A percentile compares a stretch with the other conserved stretches of the same genome.
phyloP scores from a whole-genome alignment of 2,888 invertebrate species.

The Hypolimnas misippus region DNA sequence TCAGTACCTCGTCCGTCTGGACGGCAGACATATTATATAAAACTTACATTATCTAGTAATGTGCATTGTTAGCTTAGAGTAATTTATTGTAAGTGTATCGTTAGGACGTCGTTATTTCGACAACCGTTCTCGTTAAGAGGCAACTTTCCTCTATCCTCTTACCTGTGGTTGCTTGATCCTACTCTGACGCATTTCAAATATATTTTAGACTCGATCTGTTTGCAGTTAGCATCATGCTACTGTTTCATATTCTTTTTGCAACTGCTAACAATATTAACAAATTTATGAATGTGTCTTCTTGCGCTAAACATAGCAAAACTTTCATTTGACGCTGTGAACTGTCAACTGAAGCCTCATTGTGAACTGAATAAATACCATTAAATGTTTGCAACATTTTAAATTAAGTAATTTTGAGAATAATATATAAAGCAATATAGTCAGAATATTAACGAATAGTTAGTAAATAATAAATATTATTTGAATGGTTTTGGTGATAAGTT shows the following conservation, averaged over 20 bases:
- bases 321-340: not conserved
- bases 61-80: constrained; percentile 80
- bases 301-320: constrained; percentile 21
- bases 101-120: constrained; percentile 73
- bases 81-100: constrained; percentile 77
- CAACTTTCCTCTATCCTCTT: constrained; percentile 64
- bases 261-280: constrained; percentile 45
- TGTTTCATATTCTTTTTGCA: constrained; percentile 46
- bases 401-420: constrained; percentile 28
- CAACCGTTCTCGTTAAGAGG: constrained; percentile 56
- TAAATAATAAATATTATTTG: constrained; percentile 40
- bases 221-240: constrained; percentile 41
- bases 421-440: constrained; percentile 57
- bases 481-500: constrained; percentile 49
- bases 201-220: constrained; percentile 45
- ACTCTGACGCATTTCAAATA: constrained; percentile 59
- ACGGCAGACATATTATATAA: constrained; percentile 64
- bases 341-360: constrained; percentile 22
- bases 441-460: constrained; percentile 63
- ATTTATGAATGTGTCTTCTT: constrained; percentile 45
- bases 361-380: constrained; percentile 23
- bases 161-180: constrained; percentile 66
- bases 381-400: constrained; percentile 36
- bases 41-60: constrained; percentile 71
- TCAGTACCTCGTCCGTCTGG: constrained; percentile 73